phyloP scores from a whole-genome alignment of 2,888 invertebrate species.

The Amphipoea lucens region DNA sequence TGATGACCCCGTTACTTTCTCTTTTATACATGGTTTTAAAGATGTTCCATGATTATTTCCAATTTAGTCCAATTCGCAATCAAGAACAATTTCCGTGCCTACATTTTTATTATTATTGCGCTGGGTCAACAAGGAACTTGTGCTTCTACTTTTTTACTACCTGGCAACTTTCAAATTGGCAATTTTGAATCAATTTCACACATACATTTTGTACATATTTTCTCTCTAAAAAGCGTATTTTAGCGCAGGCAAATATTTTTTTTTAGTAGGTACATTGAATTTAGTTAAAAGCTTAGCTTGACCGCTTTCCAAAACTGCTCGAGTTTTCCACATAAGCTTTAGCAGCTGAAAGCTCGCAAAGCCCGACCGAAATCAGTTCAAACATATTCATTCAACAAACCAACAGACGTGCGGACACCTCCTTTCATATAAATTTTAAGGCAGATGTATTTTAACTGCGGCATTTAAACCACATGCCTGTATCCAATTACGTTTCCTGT shows the following conservation, averaged over 20 bases:
- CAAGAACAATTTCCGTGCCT: constrained; percentile 42
- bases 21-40: constrained; percentile 36
- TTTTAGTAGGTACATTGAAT: not conserved
- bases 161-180: not conserved
- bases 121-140: constrained; percentile 38
- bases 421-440: constrained; percentile 42
- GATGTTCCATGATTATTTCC: constrained; percentile 48
- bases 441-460: constrained; percentile 61
- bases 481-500: constrained; percentile 69
- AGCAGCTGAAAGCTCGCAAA: not conserved
- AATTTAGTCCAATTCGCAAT: constrained; percentile 55
- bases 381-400: constrained; percentile 7
- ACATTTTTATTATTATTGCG: constrained; percentile 47
- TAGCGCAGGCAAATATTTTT: not conserved
- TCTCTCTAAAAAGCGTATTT: not conserved
- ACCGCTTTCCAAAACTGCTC: no score
- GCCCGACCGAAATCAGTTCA: constrained; percentile 8
- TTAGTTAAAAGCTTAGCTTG: not conserved
- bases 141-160: constrained; percentile 13
- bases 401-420: constrained; percentile 28
- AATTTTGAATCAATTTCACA: constrained; percentile 27
- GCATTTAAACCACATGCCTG: constrained; percentile 55
- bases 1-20: constrained; percentile 45
- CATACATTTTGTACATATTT: not conserved
- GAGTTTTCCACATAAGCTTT: not conserved